Evolutionary conservation across 2,797 vertebrate genomes (phyloP).

Genomic region (Gephyroberyx darwinii): DNA sequence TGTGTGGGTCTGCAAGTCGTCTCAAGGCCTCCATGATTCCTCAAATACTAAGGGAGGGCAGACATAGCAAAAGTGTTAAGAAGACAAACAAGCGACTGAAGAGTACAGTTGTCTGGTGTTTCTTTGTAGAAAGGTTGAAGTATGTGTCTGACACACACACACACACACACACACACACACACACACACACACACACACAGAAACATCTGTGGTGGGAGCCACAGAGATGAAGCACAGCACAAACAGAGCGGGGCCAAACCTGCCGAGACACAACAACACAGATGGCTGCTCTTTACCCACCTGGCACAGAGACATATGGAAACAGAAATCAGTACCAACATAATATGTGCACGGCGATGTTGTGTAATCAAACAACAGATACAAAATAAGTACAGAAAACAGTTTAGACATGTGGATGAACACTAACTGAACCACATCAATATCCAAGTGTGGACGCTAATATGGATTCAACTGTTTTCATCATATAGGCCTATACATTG

Average conservation of each 20-base stretch:
- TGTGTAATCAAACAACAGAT: slow-evolving; percentile 24
- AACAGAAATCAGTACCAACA: slow-evolving; percentile 51
- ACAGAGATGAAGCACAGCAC: slow-evolving; percentile 17
- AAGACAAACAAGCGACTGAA: too few relatives aligned
- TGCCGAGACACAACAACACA: slow-evolving; percentile 52
- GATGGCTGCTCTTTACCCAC: slow-evolving; percentile 52
- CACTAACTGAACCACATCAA: too few relatives aligned
- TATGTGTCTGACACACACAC: slow-evolving; percentile 6
- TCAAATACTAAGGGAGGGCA: too few relatives aligned
- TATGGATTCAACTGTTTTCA: too few relatives aligned
- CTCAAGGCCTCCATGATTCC: too few relatives aligned
- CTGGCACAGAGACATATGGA: slow-evolving; percentile 47
- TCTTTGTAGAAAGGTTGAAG: slow-evolving; percentile 34
- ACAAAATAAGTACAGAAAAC: neutral
- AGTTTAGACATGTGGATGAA: neutral
- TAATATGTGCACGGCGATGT: slow-evolving; percentile 29
- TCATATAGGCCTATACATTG: too few relatives aligned
- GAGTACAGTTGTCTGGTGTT: neutral
- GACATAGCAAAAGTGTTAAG: too few relatives aligned
- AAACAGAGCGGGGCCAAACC: slow-evolving; percentile 51
- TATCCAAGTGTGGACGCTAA: too few relatives aligned
- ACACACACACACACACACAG: slow-evolving; percentile 17
- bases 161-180: slow-evolving; percentile 15
- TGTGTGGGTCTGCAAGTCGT: too few relatives aligned
- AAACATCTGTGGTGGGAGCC: slow-evolving; percentile 43